phyloP scores from a whole-genome alignment of 2,113 vertebrate genomes.

The Megaceryle torquata region DNA sequence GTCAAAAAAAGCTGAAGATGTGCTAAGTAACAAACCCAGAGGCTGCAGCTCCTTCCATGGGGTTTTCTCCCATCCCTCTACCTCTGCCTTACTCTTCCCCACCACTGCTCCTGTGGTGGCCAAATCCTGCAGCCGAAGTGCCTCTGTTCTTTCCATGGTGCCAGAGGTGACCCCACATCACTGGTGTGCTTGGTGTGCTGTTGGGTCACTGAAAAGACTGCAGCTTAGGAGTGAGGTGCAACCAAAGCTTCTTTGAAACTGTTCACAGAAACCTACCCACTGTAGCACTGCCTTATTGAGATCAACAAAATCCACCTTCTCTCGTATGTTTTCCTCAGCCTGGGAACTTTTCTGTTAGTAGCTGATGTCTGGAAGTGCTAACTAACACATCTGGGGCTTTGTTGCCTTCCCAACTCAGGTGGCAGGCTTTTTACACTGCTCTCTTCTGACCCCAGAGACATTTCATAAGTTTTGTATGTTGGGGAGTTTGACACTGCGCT shows the following conservation, averaged over 20 bases:
- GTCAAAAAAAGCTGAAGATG: neutral
- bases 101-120: neutral
- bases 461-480: neutral
- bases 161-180: accelerated
- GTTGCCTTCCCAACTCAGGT: neutral
- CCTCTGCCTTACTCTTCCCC: neutral
- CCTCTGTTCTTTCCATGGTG: accelerated
- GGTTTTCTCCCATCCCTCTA: neutral
- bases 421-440: neutral
- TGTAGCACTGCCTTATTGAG: neutral
- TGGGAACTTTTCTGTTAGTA: neutral
- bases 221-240: accelerated
- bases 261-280: neutral
- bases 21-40: neutral
- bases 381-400: neutral
- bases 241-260: neutral
- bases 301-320: neutral
- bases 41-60: neutral
- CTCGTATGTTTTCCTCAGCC: accelerated
- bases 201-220: neutral
- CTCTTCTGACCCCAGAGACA: neutral
- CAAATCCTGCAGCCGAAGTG: neutral
- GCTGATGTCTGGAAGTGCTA: neutral
- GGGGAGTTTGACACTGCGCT: neutral
- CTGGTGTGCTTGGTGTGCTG: neutral